Evolutionary conservation across 2,113 vertebrate genomes (phyloP), one percentile per base, ranked within the genome.

Genomic region (Engystomops pustulosus): DNA sequence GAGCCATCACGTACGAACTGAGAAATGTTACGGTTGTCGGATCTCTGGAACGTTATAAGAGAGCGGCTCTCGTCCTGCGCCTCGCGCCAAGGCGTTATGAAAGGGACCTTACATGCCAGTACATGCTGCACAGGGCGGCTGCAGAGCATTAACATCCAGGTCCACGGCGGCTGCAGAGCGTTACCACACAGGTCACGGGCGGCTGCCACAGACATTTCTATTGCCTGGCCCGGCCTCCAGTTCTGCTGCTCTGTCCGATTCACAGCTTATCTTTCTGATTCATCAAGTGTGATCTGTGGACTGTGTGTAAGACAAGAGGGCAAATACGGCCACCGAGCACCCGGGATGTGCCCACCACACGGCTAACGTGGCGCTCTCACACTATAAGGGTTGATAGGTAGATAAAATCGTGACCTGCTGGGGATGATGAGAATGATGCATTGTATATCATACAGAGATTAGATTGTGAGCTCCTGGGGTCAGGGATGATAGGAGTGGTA

Each of bases 281-380:
- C n/a, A 27, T 62, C 12, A 12, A 2, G 12, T 30, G 23, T 30
- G n/a, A 27, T 62, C 25, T 30, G 58, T 11, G 10, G 58, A 27
- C 58, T 62, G 58, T 30, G 58, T 62, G n/a, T 60, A 62, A 27
- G n/a, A n/a, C n/a, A n/a, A n/a, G n/a, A 30, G 55, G 23, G 55
- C 23, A 6, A 30, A 5, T 65, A 4, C 1, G 60, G 60, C 32
- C 60, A 32, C 5, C 7, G 60, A 34, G 27, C 60, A 32, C 27
- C 60, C 30, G 60, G 0, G 11, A 30, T 7, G 25, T 60, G 25
- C 7, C 27, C 60, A 32, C 1, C 1, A 34, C 27, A 12, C 18
- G 47, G 8, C 38, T 41, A 8, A 41, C 8, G n/a, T 15, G 53
- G 53, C 53, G 53, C 20, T 23, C 7, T 55, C 15, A 17, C 18